These are phyloP conservation scores for Varecia variegata DNA, from an alignment of 2,797 vertebrate genomes.

Conservation along the genomic window DNA sequence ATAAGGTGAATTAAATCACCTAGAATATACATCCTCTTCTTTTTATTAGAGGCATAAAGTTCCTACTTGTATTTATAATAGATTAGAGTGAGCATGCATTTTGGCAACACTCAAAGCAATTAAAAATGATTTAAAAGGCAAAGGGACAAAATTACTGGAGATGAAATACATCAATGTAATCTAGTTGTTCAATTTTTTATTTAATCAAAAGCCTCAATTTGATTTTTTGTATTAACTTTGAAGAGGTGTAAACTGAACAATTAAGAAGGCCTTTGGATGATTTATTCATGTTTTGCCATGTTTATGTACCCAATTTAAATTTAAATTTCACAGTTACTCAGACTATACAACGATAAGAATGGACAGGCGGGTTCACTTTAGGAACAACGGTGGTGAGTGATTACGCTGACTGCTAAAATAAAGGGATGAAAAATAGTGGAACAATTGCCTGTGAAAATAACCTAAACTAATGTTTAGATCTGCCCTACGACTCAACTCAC, in stretches of 20 bases:
- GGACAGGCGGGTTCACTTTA: constrained; percentile 44
- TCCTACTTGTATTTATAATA: constrained; percentile 30
- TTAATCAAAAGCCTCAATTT: constrained; percentile 60
- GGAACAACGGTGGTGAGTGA: constrained; percentile 61
- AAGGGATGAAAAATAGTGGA: constrained; percentile 79
- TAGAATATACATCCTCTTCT: not conserved
- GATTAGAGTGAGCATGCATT: constrained; percentile 27
- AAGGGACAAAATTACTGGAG: constrained; percentile 60
- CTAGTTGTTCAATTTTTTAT: constrained; percentile 51
- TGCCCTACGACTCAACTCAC: constrained; percentile 71
- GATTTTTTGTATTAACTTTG: constrained; percentile 56
- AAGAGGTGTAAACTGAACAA: constrained; percentile 48
- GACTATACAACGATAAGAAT: constrained; percentile 55
- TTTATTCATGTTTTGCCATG: constrained; percentile 62
- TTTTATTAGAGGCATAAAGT: constrained; percentile 2
- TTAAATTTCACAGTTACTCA: constrained; percentile 56
- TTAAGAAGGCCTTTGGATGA: constrained; percentile 44
- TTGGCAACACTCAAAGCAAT: constrained; percentile 62
- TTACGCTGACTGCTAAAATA: constrained; percentile 75
- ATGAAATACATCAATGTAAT: constrained; percentile 60
- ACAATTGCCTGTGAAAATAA: constrained; percentile 83
- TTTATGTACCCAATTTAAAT: constrained; percentile 62
- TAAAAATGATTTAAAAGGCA: constrained; percentile 71
- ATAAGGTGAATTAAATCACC: not conserved
- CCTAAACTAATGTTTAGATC: constrained; percentile 83